Conservation (phyloP, 1,140 invertebrate genomes). For the Chrysomallon squamiferum region DNA sequence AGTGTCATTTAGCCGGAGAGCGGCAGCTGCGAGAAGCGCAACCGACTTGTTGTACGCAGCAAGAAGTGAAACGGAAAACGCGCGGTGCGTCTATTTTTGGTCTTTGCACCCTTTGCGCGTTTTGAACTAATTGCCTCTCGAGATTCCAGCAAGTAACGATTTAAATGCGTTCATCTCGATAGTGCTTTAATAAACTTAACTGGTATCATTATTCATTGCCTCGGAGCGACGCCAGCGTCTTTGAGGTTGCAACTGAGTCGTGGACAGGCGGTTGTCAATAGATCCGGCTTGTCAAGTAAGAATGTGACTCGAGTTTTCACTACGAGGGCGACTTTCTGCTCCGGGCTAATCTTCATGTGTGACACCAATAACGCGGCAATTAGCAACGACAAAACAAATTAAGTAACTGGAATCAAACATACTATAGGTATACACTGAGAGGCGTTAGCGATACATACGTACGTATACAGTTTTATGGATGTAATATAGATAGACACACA, state of each 20-base stretch:
- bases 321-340: neutral
- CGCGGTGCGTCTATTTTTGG: neutral
- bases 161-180: conserved; percentile 22
- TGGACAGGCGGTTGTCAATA: neutral
- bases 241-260: neutral
- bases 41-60: neutral
- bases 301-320: neutral
- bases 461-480: no score
- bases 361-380: neutral
- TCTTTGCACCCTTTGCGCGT: neutral
- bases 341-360: neutral
- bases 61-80: conserved; percentile 2
- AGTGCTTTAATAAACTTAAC: conserved; percentile 29
- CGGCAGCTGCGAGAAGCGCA: conserved; percentile 15
- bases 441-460: no score
- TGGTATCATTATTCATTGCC: conserved; percentile 19
- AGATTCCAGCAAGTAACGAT: conserved; percentile 12
- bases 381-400: conserved; percentile 5
- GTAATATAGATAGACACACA: no score
- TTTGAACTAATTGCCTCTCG: neutral
- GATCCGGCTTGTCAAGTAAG: neutral
- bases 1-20: conserved; percentile 15
- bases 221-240: neutral
- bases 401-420: neutral
- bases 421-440: no score